Evolutionary conservation across 2,113 vertebrate species (phyloP).

Genomic region (Takifugu flavidus): DNA sequence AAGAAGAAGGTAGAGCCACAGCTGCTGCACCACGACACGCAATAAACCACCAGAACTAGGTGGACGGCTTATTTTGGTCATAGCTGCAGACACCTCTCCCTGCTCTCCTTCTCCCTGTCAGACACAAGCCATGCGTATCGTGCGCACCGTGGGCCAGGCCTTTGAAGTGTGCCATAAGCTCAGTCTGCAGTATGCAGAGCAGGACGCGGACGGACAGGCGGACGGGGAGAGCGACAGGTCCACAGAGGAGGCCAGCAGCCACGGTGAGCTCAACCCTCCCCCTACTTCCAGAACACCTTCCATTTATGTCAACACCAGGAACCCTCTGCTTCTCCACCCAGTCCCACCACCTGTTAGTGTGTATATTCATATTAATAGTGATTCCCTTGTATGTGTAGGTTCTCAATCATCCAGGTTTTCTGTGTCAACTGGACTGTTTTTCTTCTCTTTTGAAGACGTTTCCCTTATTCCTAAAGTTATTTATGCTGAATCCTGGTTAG

Average conservation of each 20-base stretch:
- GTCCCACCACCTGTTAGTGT: background rate
- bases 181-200: constrained; percentile 81
- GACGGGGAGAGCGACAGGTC: constrained; percentile 77
- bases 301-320: background rate
- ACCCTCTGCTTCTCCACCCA: no score
- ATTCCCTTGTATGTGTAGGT: no score
- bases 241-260: constrained; percentile 62
- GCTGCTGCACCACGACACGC: background rate
- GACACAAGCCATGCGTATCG: constrained; percentile 84
- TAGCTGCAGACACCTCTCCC: background rate
- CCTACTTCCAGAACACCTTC: no score
- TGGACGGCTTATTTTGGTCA: background rate
- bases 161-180: constrained; percentile 88
- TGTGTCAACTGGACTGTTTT: no score
- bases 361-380: background rate
- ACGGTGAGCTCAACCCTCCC: constrained; percentile 62
- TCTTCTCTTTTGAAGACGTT: no score
- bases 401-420: no score
- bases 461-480: no score
- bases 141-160: constrained; percentile 82
- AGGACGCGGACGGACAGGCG: constrained; percentile 75
- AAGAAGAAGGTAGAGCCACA: constrained; percentile 81
- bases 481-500: no score
- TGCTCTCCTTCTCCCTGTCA: constrained; percentile 33
- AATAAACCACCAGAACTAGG: no score